Base-by-base conservation (phyloP, 2,888 invertebrate species). In the Nemotelus nigrinus region DNA sequence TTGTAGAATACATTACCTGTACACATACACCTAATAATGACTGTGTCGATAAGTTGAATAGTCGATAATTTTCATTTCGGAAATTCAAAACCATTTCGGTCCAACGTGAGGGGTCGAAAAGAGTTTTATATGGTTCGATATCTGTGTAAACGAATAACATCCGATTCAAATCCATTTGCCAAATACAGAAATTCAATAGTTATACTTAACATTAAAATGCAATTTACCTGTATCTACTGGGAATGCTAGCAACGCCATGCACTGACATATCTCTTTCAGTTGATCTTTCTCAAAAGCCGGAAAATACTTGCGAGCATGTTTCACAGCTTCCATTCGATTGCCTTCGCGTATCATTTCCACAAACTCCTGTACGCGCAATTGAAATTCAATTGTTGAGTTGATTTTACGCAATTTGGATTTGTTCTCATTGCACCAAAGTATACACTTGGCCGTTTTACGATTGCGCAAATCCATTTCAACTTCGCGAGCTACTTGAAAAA, bases 381-480 rank as follows among this genome's bases (percentile, higher is more conserved):
- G 96, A 85, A 98, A 96, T 88, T 99, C 99, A 90, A 99, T 93
- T 77, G 93, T 95, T 75, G 98, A 98, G 87, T 96, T 95, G 80
- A 98, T 91, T 88, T 98, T 98, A 77, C 97, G 90, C 80, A 98
- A 90, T 85, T 97, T 98, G 53, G 97, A 97, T 86, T 96, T 94
- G 89, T 98, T 98, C 85, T 98, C 98, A 84, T 96, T 94, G 88
- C 98, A 98, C 98, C 98, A 98, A 80, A 93, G 90, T 78, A 98
- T 91, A 86, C 97, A 97, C 85, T 96, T 94, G 2, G 90, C 89
- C 0, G 97, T 97, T 87, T 97, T 96, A 77, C 92, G 93, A 79
- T 91, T 91, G 2, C 91, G 88, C 77, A 99, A 87, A 80, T 97
- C 96, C 79, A 93, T 92, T 85, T 98, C 98, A 5, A 98, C 95